Conservation (phyloP, 1,140 invertebrate genomes). For the Drosophila ironensis region DNA sequence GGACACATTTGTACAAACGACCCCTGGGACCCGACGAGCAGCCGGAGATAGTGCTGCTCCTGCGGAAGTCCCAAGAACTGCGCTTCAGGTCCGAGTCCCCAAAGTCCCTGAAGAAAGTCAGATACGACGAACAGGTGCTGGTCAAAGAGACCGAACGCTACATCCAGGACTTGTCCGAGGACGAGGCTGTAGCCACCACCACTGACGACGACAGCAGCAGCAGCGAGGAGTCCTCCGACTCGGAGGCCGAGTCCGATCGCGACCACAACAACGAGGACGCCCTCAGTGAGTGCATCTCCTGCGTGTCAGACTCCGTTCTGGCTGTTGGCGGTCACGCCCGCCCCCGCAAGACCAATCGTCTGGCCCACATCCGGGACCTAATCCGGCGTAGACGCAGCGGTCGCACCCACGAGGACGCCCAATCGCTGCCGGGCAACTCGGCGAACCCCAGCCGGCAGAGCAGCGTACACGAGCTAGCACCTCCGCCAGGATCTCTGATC, state of each 20-base stretch:
- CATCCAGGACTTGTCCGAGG: conserved; percentile 76
- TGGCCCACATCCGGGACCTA: conserved; percentile 55
- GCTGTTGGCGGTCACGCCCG: conserved; percentile 64
- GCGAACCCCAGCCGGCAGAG: conserved; percentile 64
- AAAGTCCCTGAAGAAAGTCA: conserved; percentile 77
- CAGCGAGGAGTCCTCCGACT: conserved; percentile 55
- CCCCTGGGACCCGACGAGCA: conserved; percentile 82
- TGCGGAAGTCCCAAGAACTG: conserved; percentile 79
- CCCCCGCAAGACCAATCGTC: conserved; percentile 60
- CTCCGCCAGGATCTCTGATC: conserved; percentile 56
- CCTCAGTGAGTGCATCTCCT: conserved; percentile 78
- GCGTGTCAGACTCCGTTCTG: conserved; percentile 74
- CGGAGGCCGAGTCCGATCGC: conserved; percentile 51
- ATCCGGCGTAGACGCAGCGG: conserved; percentile 70
- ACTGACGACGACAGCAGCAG: conserved; percentile 57
- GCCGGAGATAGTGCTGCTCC: conserved; percentile 81
- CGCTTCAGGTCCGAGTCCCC: conserved; percentile 78
- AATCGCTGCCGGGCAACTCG: conserved; percentile 73
- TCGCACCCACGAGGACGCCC: conserved; percentile 71
- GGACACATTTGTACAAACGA: conserved; percentile 86
- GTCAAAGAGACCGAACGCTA: conserved; percentile 80
- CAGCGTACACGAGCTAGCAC: conserved; percentile 68
- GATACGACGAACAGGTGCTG: conserved; percentile 76
- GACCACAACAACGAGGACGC: conserved; percentile 68
- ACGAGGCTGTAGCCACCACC: conserved; percentile 54